Percentiles rank a stretch among this genome's conserved stretches.
Conservation (phyloP, 1,140 invertebrate species). For the Polypedilum pembai region DNA sequence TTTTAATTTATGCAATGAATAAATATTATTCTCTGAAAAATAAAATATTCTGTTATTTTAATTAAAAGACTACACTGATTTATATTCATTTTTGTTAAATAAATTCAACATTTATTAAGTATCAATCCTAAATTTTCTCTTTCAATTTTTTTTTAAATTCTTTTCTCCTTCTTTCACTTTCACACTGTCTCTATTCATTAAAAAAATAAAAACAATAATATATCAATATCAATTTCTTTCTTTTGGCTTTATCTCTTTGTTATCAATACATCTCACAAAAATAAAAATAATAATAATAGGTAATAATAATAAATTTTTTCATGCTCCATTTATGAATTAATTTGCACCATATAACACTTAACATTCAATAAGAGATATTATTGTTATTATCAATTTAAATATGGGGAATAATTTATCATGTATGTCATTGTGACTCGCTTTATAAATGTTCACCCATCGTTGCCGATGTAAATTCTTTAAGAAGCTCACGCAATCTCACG, state of each 20-base stretch:
- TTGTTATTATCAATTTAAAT: background rate
- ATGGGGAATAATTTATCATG: background rate
- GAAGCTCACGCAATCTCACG: slow-evolving; percentile 64
- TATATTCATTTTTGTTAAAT: too few species aligned
- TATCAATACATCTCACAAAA: background rate
- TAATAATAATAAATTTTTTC: slow-evolving; percentile 6
- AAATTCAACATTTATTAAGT: too few species aligned
- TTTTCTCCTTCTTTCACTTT: too few species aligned
- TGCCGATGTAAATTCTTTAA: slow-evolving; percentile 57
- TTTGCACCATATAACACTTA: slow-evolving; percentile 17
- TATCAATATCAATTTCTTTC: background rate
- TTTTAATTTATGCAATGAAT: too few species aligned
- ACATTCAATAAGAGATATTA: slow-evolving; percentile 7
- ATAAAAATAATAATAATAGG: too few species aligned
- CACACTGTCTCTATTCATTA: too few species aligned
- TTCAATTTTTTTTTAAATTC: too few species aligned
- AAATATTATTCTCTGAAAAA: too few species aligned
- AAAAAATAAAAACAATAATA: background rate
- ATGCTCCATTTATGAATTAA: background rate
- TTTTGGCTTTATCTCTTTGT: slow-evolving; percentile 17
- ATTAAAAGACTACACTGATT: too few species aligned
- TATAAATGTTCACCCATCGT: background rate
- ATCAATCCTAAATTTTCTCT: too few species aligned
- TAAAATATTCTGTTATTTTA: too few species aligned
- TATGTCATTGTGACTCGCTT: background rate